Conservation (phyloP, 1,140 invertebrate species). For the honey bee (Apis mellifera) region DNA sequence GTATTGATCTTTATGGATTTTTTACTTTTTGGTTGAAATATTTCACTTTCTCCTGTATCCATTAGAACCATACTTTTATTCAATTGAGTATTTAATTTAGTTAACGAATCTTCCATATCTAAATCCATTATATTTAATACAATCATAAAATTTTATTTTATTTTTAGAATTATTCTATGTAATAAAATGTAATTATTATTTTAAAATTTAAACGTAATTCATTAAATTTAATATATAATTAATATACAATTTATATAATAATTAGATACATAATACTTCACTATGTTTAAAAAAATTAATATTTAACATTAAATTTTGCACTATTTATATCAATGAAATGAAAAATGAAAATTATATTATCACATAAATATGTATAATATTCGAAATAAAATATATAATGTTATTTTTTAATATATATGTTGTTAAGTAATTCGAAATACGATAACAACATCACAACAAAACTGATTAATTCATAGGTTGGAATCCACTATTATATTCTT, state of each 20-base stretch:
- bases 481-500: background rate
- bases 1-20: constrained; percentile 57
- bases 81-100: constrained; percentile 56
- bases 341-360: background rate
- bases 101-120: constrained; percentile 45
- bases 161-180: background rate
- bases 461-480: background rate
- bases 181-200: background rate
- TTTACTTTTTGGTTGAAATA: constrained; percentile 13
- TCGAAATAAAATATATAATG: background rate
- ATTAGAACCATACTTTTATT: constrained; percentile 62
- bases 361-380: background rate
- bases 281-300: background rate
- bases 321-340: background rate
- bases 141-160: background rate
- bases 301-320: background rate
- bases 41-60: constrained; percentile 21
- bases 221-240: background rate
- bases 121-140: constrained; percentile 38
- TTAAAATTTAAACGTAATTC: background rate
- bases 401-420: background rate
- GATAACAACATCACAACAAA: background rate
- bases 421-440: background rate
- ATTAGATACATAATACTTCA: background rate
- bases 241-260: background rate